Evolutionary conservation across 2,113 vertebrate species (phyloP).

Genomic region (Dipodomys spectabilis): DNA sequence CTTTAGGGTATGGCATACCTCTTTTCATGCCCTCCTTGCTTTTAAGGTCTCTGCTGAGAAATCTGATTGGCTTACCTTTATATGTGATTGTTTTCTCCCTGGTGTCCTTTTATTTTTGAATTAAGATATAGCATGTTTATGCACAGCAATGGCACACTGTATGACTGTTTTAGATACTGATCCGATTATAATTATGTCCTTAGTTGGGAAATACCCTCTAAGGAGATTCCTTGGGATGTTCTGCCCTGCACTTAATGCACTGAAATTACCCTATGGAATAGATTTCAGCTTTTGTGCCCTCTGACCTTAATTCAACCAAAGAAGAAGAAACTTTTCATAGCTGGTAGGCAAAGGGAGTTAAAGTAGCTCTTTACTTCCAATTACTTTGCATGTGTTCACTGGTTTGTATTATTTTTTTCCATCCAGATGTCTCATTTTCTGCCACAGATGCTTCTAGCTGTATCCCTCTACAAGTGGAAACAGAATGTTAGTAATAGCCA

Average conservation of each 20-base stretch:
- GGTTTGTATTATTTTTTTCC: conserved; percentile 57
- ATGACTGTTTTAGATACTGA: background rate
- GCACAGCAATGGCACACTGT: background rate
- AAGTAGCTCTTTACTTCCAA: background rate
- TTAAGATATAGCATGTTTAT: conserved; percentile 1
- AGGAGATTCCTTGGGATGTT: background rate
- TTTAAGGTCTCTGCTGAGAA: too few species aligned
- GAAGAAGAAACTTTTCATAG: background rate
- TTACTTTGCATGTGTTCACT: conserved; percentile 34
- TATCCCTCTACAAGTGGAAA: conserved; percentile 4
- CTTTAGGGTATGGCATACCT: too few species aligned
- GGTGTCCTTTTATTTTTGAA: conserved; percentile 28
- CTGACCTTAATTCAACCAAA: background rate
- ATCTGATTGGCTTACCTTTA: too few species aligned
- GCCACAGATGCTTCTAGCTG: background rate
- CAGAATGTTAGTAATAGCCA: background rate
- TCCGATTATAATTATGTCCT: background rate
- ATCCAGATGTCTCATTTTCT: conserved; percentile 58
- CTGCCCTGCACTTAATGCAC: rapidly evolving
- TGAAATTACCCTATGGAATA: background rate
- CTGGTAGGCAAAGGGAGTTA: background rate
- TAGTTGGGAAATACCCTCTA: background rate
- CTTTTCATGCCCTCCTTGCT: too few species aligned
- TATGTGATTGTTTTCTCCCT: too few species aligned
- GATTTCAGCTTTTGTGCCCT: background rate